Evolutionary conservation across 2,113 vertebrate species (phyloP).

Genomic region (Genyomyrus donnyi): DNA sequence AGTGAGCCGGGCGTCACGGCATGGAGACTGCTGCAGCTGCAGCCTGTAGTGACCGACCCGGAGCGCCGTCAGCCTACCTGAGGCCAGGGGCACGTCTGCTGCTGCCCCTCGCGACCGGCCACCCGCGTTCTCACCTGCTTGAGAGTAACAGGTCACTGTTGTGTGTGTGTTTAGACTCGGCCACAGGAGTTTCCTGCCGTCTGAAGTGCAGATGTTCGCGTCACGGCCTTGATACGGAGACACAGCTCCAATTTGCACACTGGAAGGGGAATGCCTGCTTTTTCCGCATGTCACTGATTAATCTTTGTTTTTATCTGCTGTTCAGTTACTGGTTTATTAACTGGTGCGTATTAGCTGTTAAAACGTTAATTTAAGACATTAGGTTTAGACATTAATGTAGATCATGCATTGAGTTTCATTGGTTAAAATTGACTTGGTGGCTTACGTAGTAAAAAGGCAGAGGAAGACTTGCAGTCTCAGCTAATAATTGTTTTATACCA

Average conservation of each 20-base stretch:
- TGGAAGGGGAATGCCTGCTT: neutral
- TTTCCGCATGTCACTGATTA: neutral
- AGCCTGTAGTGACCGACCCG: neutral
- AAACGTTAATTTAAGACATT: neutral
- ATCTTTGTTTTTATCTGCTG: neutral
- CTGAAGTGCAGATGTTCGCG: neutral
- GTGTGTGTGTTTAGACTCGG: neutral
- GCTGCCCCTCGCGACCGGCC: neutral
- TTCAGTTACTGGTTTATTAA: neutral
- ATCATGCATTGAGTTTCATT: neutral
- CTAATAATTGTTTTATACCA: neutral
- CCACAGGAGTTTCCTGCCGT: neutral
- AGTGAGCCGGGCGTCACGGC: neutral
- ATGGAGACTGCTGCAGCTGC: neutral
- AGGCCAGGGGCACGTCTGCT: neutral
- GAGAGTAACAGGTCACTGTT: neutral
- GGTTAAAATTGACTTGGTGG: neutral
- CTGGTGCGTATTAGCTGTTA: neutral
- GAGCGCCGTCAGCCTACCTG: neutral
- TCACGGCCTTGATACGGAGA: neutral
- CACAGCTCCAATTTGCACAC: neutral
- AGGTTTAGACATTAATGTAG: neutral
- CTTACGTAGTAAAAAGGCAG: neutral
- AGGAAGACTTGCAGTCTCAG: neutral
- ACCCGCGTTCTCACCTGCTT: neutral